Evolutionary conservation across 2,113 vertebrate species (phyloP).

Genomic region (Dasyprocta punctata): DNA sequence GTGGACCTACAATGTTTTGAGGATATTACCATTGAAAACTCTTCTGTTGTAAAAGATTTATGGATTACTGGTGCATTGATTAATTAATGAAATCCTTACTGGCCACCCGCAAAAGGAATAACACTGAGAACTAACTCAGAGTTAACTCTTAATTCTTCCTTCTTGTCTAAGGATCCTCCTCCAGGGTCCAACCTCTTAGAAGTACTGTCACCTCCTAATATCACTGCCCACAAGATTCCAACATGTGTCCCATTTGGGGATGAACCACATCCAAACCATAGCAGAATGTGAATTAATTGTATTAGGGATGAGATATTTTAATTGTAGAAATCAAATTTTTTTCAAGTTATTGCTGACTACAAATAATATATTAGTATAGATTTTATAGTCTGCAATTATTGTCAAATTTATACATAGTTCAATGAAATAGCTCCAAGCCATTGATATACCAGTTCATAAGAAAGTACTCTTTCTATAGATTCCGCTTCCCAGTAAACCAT

Average conservation of each 20-base stretch:
- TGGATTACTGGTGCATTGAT: background rate
- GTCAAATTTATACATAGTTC: background rate
- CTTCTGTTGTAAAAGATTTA: background rate
- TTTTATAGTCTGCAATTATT: background rate
- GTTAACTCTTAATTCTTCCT: background rate
- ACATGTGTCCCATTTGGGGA: no score
- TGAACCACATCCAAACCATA: background rate
- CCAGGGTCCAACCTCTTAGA: no score
- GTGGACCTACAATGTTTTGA: background rate
- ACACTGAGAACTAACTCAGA: no score
- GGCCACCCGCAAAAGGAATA: background rate
- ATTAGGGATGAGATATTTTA: background rate
- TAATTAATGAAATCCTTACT: background rate
- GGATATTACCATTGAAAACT: background rate
- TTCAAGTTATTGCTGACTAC: background rate
- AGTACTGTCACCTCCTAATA: background rate
- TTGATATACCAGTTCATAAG: background rate
- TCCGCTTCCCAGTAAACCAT: background rate
- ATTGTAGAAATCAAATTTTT: background rate
- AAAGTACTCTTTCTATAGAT: background rate
- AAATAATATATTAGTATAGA: background rate
- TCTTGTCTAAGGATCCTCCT: no score
- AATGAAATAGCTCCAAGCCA: background rate
- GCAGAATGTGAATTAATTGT: background rate
- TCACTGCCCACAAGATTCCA: no score